Conservation (phyloP, 2,797 vertebrate species). For the Labeo calbasu region DNA sequence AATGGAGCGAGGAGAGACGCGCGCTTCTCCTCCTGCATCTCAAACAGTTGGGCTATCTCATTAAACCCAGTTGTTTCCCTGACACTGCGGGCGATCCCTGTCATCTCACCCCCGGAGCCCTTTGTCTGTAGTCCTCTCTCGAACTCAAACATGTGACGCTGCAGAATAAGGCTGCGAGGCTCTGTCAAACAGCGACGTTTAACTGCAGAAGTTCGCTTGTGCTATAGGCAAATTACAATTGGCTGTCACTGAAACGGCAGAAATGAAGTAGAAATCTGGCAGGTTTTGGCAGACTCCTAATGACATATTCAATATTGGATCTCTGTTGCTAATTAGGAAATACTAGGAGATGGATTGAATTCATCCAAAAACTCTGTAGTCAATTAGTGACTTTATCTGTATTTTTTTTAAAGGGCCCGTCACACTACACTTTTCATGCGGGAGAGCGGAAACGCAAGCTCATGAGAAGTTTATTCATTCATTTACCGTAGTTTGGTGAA, state of each 20-base stretch:
- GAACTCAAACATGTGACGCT: slow-evolving; percentile 12
- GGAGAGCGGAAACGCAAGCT: too few relatives aligned
- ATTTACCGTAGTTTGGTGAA: too few relatives aligned
- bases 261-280: background rate
- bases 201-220: background rate
- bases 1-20: background rate
- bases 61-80: slow-evolving; percentile 42
- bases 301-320: background rate
- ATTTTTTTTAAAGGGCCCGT: too few relatives aligned
- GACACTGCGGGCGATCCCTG: slow-evolving; percentile 4
- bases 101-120: slow-evolving; percentile 29
- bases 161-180: slow-evolving; percentile 5
- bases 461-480: too few relatives aligned
- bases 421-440: too few relatives aligned
- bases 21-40: slow-evolving; percentile 19
- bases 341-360: background rate
- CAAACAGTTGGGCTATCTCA: slow-evolving; percentile 31
- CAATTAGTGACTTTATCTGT: background rate
- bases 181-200: background rate
- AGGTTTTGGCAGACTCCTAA: background rate
- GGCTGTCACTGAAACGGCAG: slow-evolving; percentile 14
- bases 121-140: slow-evolving; percentile 26
- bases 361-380: background rate
- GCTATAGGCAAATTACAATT: slow-evolving; percentile 14
- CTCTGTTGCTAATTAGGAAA: slow-evolving; percentile 1